Evolutionary conservation across 1,140 invertebrate genomes (phyloP), one percentile per base, ranked within the genome.

Genomic region (Lerema accius): DNA sequence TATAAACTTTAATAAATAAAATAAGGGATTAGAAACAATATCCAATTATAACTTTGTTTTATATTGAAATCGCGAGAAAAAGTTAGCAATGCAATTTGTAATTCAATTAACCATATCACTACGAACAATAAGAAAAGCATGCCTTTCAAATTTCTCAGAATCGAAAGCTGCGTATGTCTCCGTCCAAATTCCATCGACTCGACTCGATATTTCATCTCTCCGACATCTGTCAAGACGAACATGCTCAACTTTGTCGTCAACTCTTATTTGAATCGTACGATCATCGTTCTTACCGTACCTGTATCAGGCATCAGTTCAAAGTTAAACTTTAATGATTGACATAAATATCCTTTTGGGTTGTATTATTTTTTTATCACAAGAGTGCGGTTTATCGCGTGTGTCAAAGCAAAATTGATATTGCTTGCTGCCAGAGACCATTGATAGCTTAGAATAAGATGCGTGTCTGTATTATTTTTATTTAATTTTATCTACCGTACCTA

Each of bases 181-280:
- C 15, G 58, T 62, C 50, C 61, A 60, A 69, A 70, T 58, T 51
- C 62, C 53, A 23, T 63, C 65, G 60, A 63, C 69, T 67, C 69
- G 74, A 76, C 73, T 67, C 68, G 65, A 82, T 82, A 78, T 84
- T 81, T 84, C 78, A 80, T 81, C 69, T 78, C 55, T 43, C 58
- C 67, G 78, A 81, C 82, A 80, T 78, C 73, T 85, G 82, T 83
- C 76, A 79, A 67, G 67, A 65, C 35, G 69, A 69, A 80, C 79
- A 78, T 73, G 73, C 80, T 80, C 76, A 71, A 80, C 67, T 83
- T 77, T 79, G 80, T 79, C 76, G 74, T 67, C 63, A 68, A 64
- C 70, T 43, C 26, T 32, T 17, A 11, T 17, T 56, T 6, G 19
- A 0, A 13, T 23, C 10, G 23, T n/a, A 0, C 10, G 28, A 26